Conservation (phyloP, 2,113 vertebrate species). For the Ciconia boyciana region DNA sequence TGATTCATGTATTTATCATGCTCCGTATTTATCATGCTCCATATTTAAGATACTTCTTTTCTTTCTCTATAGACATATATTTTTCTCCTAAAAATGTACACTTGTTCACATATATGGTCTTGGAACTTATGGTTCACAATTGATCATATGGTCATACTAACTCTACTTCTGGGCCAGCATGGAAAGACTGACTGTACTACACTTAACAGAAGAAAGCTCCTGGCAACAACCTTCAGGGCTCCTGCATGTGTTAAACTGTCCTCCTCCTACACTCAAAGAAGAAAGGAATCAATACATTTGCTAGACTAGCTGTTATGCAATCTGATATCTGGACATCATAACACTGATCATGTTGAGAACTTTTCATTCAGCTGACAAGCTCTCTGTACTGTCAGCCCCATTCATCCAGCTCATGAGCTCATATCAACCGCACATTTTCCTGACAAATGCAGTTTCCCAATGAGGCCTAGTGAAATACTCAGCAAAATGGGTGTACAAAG, state of each 20-base stretch:
- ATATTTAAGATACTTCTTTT: background rate
- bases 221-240: background rate
- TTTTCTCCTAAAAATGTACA: background rate
- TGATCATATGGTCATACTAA: background rate
- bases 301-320: slow-evolving; percentile 29
- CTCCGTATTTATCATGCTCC: accelerated
- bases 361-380: slow-evolving; percentile 6
- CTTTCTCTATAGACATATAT: background rate
- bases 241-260: background rate
- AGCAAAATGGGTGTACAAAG: slow-evolving; percentile 26
- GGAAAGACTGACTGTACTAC: background rate
- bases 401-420: slow-evolving; percentile 34
- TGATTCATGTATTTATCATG: background rate
- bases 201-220: background rate
- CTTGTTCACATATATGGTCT: background rate
- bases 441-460: slow-evolving; percentile 43
- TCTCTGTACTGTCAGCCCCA: background rate
- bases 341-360: slow-evolving; percentile 24
- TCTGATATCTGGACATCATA: slow-evolving; percentile 27
- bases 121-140: background rate
- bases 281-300: slow-evolving; percentile 2
- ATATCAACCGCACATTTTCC: slow-evolving; percentile 20
- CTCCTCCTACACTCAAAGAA: background rate
- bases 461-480: slow-evolving; percentile 11
- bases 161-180: background rate